Percentiles rank a stretch among this genome's conserved stretches.
Conservation (phyloP, 2,888 invertebrate genomes). For the Eudemis profundana region DNA sequence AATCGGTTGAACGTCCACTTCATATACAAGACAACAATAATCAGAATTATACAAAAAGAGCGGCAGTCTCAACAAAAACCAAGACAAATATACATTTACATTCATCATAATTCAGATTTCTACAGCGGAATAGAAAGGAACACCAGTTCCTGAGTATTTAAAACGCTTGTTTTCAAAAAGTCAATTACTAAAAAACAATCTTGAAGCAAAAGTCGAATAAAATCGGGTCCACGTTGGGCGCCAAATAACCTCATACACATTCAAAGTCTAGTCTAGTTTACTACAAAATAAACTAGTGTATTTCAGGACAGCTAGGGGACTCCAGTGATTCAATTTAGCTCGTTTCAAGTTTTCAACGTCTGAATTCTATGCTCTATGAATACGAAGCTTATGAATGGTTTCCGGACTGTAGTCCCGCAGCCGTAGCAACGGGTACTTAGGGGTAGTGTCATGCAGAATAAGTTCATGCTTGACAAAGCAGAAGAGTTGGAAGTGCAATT, state of each 20-base stretch:
- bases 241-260: slow-evolving; percentile 43
- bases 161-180: no score
- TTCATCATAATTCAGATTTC: no score
- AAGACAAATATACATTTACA: no score
- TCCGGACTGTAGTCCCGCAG: no score
- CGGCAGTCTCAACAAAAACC: no score
- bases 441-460: not conserved
- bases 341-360: slow-evolving; percentile 6
- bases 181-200: no score
- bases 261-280: slow-evolving; percentile 1
- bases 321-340: slow-evolving; percentile 27
- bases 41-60: no score
- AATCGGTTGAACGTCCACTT: no score
- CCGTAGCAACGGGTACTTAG: not conserved
- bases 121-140: no score
- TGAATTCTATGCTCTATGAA: not conserved
- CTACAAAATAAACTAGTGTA: slow-evolving; percentile 17
- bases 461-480: not conserved
- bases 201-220: not conserved
- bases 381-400: slow-evolving; percentile 11
- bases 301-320: slow-evolving; percentile 3
- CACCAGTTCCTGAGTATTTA: no score
- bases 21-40: no score
- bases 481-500: not conserved
- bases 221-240: slow-evolving; percentile 51